These are phyloP conservation scores for Scophthalmus maximus DNA, from an alignment of 2,113 vertebrate species.

Conservation along the genomic window DNA sequence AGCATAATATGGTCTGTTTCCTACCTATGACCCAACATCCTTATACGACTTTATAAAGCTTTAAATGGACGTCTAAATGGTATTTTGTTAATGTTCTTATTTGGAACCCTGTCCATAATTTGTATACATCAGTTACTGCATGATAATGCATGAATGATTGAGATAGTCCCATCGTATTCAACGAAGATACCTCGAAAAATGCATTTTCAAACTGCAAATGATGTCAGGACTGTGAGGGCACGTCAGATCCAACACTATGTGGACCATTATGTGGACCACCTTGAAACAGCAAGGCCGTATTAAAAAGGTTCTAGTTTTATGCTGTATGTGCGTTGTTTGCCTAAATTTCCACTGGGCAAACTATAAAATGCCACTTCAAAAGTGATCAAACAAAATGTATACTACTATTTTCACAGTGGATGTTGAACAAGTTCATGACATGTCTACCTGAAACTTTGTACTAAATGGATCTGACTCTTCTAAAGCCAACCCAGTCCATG, in stretches of 20 bases:
- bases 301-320: no score
- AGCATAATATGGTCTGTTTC: neutral
- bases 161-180: no score
- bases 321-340: no score
- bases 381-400: no score
- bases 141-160: no score
- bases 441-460: no score
- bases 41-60: neutral
- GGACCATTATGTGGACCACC: no score
- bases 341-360: neutral
- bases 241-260: no score
- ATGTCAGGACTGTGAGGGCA: neutral
- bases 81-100: neutral
- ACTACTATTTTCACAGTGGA: conserved; percentile 26
- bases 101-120: neutral
- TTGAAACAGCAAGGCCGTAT: no score
- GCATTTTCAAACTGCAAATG: neutral
- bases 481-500: no score
- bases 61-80: neutral
- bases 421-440: neutral
- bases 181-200: no score
- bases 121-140: no score
- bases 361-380: conserved; percentile 18
- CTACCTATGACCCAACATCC: neutral
- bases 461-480: neutral